These are phyloP conservation scores for Lycia hirtaria DNA, from an alignment of 2,888 invertebrate species.

Conservation along the genomic window DNA sequence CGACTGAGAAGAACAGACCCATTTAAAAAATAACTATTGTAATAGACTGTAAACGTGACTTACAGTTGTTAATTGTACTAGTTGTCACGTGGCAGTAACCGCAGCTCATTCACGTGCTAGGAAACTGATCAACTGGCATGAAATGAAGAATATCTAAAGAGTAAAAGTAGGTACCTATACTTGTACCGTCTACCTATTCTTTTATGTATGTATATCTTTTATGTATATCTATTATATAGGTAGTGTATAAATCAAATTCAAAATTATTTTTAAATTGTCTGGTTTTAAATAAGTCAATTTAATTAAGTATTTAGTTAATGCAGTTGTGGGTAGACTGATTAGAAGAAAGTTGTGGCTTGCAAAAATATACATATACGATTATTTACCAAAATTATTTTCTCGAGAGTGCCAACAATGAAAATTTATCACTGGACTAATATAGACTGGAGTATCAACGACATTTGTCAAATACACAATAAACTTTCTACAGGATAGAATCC, in stretches of 20 bases:
- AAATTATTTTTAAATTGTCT: no score
- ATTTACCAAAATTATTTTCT: background rate
- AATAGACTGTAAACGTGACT: conserved; percentile 4
- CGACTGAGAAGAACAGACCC: no score
- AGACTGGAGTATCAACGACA: conserved; percentile 1
- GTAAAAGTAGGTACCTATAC: background rate
- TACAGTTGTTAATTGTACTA: background rate
- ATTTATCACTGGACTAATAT: conserved; percentile 3
- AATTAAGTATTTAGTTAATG: no score
- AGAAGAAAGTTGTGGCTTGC: background rate
- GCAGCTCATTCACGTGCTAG: conserved; percentile 1
- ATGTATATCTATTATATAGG: no score
- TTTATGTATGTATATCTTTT: no score
- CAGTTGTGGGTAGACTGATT: background rate
- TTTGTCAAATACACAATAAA: background rate
- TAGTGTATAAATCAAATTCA: no score
- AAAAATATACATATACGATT: background rate
- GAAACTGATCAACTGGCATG: background rate
- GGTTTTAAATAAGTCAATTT: no score
- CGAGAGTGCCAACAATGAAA: background rate
- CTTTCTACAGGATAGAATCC: background rate
- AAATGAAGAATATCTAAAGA: background rate
- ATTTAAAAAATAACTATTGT: background rate
- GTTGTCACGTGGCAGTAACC: conserved; percentile 24
- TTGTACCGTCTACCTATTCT: no score